Evolutionary conservation across 2,113 vertebrate genomes (phyloP).

Genomic region (Lycaon pictus): DNA sequence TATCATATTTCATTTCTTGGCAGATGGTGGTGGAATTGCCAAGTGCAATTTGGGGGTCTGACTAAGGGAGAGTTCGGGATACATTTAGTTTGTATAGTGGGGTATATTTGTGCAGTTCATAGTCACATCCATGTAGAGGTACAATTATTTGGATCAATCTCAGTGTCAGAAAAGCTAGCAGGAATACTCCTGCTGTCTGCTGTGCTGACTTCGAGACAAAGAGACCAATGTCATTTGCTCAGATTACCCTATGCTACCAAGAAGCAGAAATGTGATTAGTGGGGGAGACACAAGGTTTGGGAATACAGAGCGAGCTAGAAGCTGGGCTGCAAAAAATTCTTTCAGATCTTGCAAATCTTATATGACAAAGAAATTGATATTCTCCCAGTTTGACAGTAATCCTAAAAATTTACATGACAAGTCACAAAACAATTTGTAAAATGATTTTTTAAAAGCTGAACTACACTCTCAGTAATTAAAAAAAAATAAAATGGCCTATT

Average conservation of each 20-base stretch:
- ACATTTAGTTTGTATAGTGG: background rate
- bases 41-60: background rate
- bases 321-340: background rate
- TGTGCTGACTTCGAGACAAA: background rate
- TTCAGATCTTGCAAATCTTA: background rate
- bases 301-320: background rate
- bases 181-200: background rate
- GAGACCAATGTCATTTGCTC: background rate
- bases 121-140: background rate
- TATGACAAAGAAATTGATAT: background rate
- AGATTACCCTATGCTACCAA: background rate
- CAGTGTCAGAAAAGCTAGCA: background rate
- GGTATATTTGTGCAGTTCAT: background rate
- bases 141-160: background rate
- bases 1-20: background rate
- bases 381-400: background rate
- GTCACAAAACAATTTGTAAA: background rate
- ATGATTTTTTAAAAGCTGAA: background rate
- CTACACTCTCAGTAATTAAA: background rate
- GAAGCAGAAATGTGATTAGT: background rate
- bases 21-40: background rate
- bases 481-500: background rate
- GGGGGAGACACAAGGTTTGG: fast-evolving
- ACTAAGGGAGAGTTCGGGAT: background rate
- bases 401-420: background rate